Percentiles rank a stretch among this genome's conserved stretches.
Evolutionary conservation across 2,888 invertebrate genomes (phyloP).

Genomic region (Plemyria rubiginata): DNA sequence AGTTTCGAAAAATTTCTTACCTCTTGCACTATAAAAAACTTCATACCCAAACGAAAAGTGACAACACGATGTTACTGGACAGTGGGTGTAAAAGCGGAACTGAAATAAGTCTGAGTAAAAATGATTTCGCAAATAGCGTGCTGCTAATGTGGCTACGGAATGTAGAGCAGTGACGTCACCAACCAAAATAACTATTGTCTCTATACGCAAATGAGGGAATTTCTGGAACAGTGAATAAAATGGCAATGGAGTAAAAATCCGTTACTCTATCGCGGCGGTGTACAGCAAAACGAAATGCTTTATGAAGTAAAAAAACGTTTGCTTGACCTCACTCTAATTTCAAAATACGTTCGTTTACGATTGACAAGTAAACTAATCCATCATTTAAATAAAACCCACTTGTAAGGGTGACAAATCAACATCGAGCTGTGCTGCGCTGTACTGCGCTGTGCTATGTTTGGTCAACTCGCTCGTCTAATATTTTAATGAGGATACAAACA

Average conservation of each 20-base stretch:
- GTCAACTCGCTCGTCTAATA: too few species aligned
- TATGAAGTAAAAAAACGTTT: too few species aligned
- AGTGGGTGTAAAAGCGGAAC: constrained; percentile 48
- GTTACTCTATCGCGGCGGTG: background rate
- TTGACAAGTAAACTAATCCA: too few species aligned
- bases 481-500: too few species aligned
- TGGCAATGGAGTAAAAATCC: constrained; percentile 11
- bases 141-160: constrained; percentile 55
- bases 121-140: constrained; percentile 46
- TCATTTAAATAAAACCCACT: too few species aligned
- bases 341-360: too few species aligned
- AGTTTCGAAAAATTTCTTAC: too few species aligned
- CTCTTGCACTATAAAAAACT: constrained; percentile 36
- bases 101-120: constrained; percentile 50
- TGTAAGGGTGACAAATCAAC: too few species aligned
- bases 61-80: constrained; percentile 28
- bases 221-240: constrained; percentile 11
- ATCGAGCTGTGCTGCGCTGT: too few species aligned
- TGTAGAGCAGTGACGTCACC: constrained; percentile 48
- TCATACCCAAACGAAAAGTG: constrained; percentile 42
- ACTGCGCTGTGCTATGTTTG: too few species aligned
- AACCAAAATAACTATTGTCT: constrained; percentile 41
- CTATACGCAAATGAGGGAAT: constrained; percentile 31
- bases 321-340: too few species aligned
- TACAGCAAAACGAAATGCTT: too few species aligned